Conservation (phyloP, 2,797 vertebrate genomes). For the Urocyon cinereoargenteus region DNA sequence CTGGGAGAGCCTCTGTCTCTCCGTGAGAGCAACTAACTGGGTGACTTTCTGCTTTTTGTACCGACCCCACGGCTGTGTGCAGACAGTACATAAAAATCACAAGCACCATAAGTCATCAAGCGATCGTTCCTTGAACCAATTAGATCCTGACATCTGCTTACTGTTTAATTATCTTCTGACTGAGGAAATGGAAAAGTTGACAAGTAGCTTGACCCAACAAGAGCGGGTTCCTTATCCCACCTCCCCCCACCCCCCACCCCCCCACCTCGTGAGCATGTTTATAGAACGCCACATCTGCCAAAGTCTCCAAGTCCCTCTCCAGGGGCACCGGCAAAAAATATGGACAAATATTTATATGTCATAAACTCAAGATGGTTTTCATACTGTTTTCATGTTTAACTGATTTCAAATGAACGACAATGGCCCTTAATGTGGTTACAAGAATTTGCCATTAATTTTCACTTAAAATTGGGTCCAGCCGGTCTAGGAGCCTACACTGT, state of each 20-base stretch:
- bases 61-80: slow-evolving; percentile 54
- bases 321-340: slow-evolving; percentile 86
- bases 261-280: slow-evolving; percentile 88
- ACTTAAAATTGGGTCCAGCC: slow-evolving; percentile 86
- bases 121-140: slow-evolving; percentile 75
- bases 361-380: slow-evolving; percentile 86
- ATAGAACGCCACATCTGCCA: slow-evolving; percentile 89
- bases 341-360: slow-evolving; percentile 91
- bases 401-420: slow-evolving; percentile 84
- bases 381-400: slow-evolving; percentile 84
- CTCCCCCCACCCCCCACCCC: neutral
- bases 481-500: slow-evolving; percentile 66
- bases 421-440: slow-evolving; percentile 86
- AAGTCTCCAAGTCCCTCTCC: slow-evolving; percentile 87
- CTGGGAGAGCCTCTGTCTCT: neutral
- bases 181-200: slow-evolving; percentile 90
- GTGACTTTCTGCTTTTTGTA: slow-evolving; percentile 14
- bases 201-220: slow-evolving; percentile 89
- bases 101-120: slow-evolving; percentile 67
- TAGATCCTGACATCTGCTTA: slow-evolving; percentile 83
- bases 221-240: slow-evolving; percentile 51
- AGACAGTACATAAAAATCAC: slow-evolving; percentile 58
- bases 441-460: slow-evolving; percentile 88
- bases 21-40: neutral
- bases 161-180: slow-evolving; percentile 85